Conservation (phyloP, 2,888 invertebrate genomes). For the Reticulitermes lucifugus region DNA sequence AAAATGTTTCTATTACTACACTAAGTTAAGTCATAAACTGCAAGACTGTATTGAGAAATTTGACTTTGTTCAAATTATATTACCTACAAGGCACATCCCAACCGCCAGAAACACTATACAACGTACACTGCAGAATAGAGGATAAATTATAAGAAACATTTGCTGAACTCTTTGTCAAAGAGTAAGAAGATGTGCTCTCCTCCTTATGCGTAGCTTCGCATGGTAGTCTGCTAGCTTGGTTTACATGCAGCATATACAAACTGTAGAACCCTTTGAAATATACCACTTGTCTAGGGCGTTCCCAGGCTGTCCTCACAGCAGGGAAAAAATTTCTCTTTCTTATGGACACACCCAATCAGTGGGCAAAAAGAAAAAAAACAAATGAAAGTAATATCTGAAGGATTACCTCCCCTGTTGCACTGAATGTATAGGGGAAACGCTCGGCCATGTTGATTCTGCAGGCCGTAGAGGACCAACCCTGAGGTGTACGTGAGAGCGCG, state of each 20-base stretch:
- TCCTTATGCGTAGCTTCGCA: background rate
- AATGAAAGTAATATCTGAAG: constrained; percentile 19
- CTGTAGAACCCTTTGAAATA: background rate
- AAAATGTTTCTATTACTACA: no score
- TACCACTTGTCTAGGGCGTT: constrained; percentile 23
- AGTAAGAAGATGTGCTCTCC: background rate
- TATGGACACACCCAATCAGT: constrained; percentile 29
- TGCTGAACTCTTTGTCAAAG: background rate
- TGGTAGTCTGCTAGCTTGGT: background rate
- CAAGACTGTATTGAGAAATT: no score
- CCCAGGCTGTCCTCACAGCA: constrained; percentile 4
- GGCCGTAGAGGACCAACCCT: constrained; percentile 15
- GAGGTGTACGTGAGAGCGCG: no score
- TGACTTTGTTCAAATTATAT: no score
- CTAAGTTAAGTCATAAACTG: no score
- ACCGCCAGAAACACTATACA: background rate
- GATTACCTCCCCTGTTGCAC: constrained; percentile 31
- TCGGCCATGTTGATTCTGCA: constrained; percentile 28
- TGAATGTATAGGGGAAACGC: background rate
- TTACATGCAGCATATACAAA: background rate
- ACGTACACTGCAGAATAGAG: background rate
- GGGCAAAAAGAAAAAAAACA: background rate
- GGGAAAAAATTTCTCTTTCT: background rate
- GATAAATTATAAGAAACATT: background rate
- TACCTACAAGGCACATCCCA: no score